phyloP scores from a whole-genome alignment of 2,888 invertebrate species.

The Leptopilina drosophilae region DNA sequence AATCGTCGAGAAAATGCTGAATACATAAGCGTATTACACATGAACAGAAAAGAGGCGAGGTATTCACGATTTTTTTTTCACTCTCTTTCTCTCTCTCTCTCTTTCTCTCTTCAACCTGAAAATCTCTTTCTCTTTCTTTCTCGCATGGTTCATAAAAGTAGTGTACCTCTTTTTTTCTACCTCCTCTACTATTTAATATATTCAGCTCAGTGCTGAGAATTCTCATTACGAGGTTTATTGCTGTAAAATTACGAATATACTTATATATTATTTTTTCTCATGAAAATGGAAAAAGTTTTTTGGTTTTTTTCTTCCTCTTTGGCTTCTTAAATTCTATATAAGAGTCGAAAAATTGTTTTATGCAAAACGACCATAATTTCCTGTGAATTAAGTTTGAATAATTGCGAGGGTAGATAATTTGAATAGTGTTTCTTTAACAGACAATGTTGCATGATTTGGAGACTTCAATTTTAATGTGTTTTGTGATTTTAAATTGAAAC shows the following conservation, averaged over 20 bases:
- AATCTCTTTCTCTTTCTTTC: too few relatives aligned
- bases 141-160: neutral
- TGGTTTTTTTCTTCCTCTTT: neutral
- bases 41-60: neutral
- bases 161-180: too few relatives aligned
- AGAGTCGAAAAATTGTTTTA: neutral
- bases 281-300: neutral
- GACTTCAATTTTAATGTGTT: too few relatives aligned
- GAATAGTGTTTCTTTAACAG: too few relatives aligned
- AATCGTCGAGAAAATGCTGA: slow-evolving; percentile 60
- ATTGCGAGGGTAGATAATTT: too few relatives aligned
- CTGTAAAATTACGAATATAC: slow-evolving; percentile 7
- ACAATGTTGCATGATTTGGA: too few relatives aligned
- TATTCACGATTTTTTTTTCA: slow-evolving; percentile 30
- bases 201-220: neutral
- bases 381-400: neutral
- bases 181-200: neutral
- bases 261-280: neutral
- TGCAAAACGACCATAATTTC: neutral
- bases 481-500: too few relatives aligned
- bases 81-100: too few relatives aligned
- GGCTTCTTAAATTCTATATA: neutral
- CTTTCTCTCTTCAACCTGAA: too few relatives aligned
- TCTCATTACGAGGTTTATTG: neutral
- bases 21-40: slow-evolving; percentile 45